Conservation (phyloP, 2,113 vertebrate genomes). For the Dasyurus viverrinus region DNA sequence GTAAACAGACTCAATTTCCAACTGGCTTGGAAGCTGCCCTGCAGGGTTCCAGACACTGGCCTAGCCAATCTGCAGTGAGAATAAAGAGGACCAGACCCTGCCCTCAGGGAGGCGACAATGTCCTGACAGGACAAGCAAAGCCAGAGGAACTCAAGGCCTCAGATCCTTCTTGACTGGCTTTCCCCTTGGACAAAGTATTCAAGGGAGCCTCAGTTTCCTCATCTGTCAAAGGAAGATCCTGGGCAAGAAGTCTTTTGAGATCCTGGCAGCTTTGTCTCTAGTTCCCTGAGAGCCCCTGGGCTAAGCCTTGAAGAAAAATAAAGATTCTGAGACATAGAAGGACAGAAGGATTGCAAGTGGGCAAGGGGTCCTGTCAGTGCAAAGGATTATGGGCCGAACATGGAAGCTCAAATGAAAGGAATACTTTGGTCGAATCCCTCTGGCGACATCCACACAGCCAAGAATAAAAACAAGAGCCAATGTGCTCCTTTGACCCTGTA, state of each 20-base stretch:
- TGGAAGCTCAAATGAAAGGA: background rate
- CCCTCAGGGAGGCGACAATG: background rate
- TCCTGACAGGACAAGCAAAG: background rate
- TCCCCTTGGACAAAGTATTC: background rate
- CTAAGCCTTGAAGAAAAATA: background rate
- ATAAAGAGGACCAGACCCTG: background rate
- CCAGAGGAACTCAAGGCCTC: background rate
- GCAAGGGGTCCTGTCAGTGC: background rate
- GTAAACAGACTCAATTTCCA: background rate
- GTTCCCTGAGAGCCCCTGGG: background rate
- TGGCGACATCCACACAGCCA: background rate
- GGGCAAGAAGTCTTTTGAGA: background rate
- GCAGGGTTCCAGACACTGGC: background rate
- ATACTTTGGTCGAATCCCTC: background rate
- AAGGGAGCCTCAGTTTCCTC: background rate
- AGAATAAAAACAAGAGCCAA: background rate
- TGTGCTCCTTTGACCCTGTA: background rate
- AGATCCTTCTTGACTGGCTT: background rate
- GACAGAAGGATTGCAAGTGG: rapidly evolving
- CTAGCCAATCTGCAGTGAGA: background rate
- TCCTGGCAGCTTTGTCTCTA: background rate
- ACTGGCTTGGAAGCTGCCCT: background rate
- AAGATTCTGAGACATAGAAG: background rate
- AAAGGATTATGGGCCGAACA: background rate
- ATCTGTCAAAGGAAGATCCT: background rate